Conservation (phyloP, 2,888 invertebrate species). For the Megalurothrips usitatus region DNA sequence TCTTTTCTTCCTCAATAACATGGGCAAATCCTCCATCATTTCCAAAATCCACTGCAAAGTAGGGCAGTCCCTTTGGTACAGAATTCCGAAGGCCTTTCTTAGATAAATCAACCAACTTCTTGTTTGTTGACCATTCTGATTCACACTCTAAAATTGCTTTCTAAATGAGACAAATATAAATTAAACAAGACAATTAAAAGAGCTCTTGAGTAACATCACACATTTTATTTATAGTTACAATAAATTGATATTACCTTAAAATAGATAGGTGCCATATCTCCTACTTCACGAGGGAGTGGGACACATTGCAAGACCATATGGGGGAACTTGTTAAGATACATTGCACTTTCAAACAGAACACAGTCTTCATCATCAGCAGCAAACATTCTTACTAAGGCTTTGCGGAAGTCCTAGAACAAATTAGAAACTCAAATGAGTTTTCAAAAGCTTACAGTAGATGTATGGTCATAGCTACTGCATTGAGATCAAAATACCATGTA, state of each 20-base stretch:
- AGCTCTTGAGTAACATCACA: not conserved
- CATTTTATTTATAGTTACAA: conserved; percentile 26
- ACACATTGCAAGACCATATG: conserved; percentile 89
- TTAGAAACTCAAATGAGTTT: conserved; percentile 30
- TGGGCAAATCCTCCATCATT: conserved; percentile 90
- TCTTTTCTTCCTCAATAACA: conserved; percentile 87
- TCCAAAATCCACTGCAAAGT: conserved; percentile 92
- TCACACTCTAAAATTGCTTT: conserved; percentile 96
- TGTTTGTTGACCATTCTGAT: conserved; percentile 91
- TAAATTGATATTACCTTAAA: conserved; percentile 62
- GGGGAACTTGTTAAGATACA: conserved; percentile 64
- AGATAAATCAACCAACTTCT: conserved; percentile 73
- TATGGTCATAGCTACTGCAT: not conserved
- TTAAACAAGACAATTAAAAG: conserved; percentile 76
- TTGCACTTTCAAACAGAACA: conserved; percentile 86
- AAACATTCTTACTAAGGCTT: conserved; percentile 74
- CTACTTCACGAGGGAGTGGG: conserved; percentile 75
- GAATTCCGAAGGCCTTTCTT: conserved; percentile 70
- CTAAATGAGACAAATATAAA: conserved; percentile 43
- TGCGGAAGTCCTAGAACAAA: conserved; percentile 63
- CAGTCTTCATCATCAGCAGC: conserved; percentile 67
- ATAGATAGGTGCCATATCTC: conserved; percentile 89
- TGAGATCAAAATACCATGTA: conserved; percentile 42
- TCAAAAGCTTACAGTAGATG: conserved; percentile 27
- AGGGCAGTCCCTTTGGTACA: conserved; percentile 89